Evolutionary conservation across 1,140 invertebrate genomes (phyloP).

Genomic region (Apolygus lucorum): DNA sequence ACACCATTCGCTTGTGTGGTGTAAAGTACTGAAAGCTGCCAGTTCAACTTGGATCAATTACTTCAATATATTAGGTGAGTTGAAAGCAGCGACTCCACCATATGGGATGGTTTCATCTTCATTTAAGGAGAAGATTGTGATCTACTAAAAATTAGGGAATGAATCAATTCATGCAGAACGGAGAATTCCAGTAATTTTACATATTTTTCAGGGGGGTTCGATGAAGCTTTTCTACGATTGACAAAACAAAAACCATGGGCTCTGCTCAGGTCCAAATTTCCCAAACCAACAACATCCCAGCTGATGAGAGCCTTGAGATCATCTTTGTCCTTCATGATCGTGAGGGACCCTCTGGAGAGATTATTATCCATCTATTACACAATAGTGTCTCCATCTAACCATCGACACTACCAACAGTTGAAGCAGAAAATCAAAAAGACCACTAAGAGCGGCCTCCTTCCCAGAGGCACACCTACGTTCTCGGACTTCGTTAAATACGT

Average conservation of each 20-base stretch:
- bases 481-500: slow-evolving; percentile 68
- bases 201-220: slow-evolving; percentile 35
- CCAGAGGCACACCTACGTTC: slow-evolving; percentile 47
- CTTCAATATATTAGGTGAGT: slow-evolving; percentile 65
- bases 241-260: slow-evolving; percentile 37
- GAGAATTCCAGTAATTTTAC: too few relatives aligned
- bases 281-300: slow-evolving; percentile 58
- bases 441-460: neutral
- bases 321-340: slow-evolving; percentile 73
- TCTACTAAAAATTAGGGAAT: too few relatives aligned
- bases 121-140: neutral
- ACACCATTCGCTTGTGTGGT: slow-evolving; percentile 68
- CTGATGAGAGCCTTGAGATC: slow-evolving; percentile 51
- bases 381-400: slow-evolving; percentile 51
- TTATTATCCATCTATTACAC: slow-evolving; percentile 84
- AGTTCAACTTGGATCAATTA: slow-evolving; percentile 85
- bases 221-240: slow-evolving; percentile 32
- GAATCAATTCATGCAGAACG: too few relatives aligned
- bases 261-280: slow-evolving; percentile 66
- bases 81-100: too few relatives aligned
- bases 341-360: slow-evolving; percentile 80
- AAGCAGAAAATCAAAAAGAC: slow-evolving; percentile 29
- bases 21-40: slow-evolving; percentile 51
- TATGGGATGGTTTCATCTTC: too few relatives aligned
- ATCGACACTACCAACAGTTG: slow-evolving; percentile 34